Evolutionary conservation across 2,888 invertebrate species (phyloP).

Genomic region (Pimpla rufipes): DNA sequence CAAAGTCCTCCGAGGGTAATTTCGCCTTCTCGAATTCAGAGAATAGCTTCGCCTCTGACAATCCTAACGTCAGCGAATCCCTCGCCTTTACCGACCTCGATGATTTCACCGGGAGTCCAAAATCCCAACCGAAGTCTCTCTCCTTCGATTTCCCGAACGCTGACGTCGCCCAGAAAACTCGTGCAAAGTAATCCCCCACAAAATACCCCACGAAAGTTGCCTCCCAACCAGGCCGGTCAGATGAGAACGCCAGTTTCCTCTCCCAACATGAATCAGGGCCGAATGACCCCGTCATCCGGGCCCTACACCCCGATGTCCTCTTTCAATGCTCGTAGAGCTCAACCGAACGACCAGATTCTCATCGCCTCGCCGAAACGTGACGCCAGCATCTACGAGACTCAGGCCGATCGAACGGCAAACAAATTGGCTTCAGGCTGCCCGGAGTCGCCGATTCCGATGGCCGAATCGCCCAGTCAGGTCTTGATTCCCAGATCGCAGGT

Average conservation of each 20-base stretch:
- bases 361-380: conserved; percentile 83
- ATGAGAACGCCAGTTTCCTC: conserved; percentile 65
- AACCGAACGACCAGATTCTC: conserved; percentile 82
- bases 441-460: conserved; percentile 79
- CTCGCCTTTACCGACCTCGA: conserved; percentile 28
- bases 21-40: conserved; percentile 62
- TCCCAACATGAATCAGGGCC: conserved; percentile 59
- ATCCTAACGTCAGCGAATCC: conserved; percentile 66
- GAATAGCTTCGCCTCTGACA: conserved; percentile 73
- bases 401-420: conserved; percentile 66
- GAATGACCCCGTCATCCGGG: conserved; percentile 48
- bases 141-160: conserved; percentile 17
- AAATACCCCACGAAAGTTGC: conserved; percentile 23
- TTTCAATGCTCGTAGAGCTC: conserved; percentile 73
- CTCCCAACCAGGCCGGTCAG: conserved; percentile 49
- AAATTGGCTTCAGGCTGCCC: conserved; percentile 71
- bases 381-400: conserved; percentile 73
- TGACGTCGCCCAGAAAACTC: conserved; percentile 56
- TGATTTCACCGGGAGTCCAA: conserved; percentile 21
- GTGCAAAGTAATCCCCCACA: conserved; percentile 49
- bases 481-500: conserved; percentile 58
- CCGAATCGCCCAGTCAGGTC: conserved; percentile 76
- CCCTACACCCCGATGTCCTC: conserved; percentile 52
- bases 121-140: conserved; percentile 49
- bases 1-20: conserved; percentile 55